Conservation (phyloP, 2,888 invertebrate genomes). For the Cephus pulcher region DNA sequence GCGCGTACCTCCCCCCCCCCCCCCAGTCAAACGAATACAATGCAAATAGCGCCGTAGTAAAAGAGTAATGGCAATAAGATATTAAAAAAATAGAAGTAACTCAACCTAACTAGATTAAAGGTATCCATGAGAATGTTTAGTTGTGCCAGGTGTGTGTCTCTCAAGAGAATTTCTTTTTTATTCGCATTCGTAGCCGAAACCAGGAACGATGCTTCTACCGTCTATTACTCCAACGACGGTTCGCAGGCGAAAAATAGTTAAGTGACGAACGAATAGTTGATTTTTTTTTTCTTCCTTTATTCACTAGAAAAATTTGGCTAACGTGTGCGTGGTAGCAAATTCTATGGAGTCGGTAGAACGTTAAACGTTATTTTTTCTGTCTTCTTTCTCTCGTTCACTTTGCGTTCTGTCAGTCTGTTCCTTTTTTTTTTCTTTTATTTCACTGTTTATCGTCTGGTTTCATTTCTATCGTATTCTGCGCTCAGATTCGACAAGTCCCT, state of each 20-base stretch:
- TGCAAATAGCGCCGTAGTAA: background rate
- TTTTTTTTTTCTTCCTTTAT: background rate
- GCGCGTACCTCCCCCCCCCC: background rate
- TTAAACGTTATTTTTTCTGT: background rate
- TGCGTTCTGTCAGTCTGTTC: background rate
- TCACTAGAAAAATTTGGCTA: background rate
- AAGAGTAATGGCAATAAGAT: background rate
- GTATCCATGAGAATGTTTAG: background rate
- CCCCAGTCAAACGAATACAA: background rate
- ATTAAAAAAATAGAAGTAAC: background rate
- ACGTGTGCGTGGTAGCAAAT: background rate
- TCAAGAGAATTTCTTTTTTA: background rate
- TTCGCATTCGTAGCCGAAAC: constrained; percentile 2
- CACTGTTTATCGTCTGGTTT: background rate
- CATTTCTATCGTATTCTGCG: background rate
- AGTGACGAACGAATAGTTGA: background rate
- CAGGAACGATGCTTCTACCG: background rate
- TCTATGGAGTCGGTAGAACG: background rate
- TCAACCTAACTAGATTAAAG: background rate
- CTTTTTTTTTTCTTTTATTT: background rate
- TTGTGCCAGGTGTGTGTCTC: background rate
- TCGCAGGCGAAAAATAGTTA: constrained; percentile 5
- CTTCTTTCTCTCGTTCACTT: no score
- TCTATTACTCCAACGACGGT: constrained; percentile 4
- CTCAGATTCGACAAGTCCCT: background rate